A percentile compares a stretch with the other conserved stretches of the same genome.
phyloP scores from a whole-genome alignment of 2,797 vertebrate species.

The Sparidentex hasta region DNA sequence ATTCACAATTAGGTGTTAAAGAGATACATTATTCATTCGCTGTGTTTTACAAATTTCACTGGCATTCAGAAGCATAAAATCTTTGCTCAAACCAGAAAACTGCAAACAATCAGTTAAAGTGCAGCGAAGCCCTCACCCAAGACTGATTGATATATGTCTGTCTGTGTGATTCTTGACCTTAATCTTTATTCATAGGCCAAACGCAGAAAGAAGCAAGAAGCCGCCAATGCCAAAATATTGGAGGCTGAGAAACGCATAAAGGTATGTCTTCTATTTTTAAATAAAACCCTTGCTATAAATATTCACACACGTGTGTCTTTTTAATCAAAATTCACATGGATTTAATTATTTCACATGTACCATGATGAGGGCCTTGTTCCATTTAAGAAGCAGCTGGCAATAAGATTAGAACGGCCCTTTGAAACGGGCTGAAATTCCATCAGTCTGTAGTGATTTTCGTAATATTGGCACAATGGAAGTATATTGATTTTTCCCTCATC shows the following conservation, averaged over 20 bases:
- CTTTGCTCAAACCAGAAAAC: slow-evolving; percentile 76
- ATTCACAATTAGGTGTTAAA: slow-evolving; percentile 90
- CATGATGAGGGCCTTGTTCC: slow-evolving; percentile 18
- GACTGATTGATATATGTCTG: slow-evolving; percentile 71
- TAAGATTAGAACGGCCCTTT: slow-evolving; percentile 52
- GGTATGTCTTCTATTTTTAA: slow-evolving; percentile 87
- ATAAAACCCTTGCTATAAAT: slow-evolving; percentile 6
- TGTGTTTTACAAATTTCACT: slow-evolving; percentile 86
- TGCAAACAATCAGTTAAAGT: slow-evolving; percentile 79
- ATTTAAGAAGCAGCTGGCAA: slow-evolving; percentile 36
- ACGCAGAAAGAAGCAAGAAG: slow-evolving; percentile 99
- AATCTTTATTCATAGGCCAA: slow-evolving; percentile 95
- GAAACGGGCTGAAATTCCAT: slow-evolving; percentile 64
- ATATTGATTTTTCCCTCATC: slow-evolving; percentile 74
- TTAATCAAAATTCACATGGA: slow-evolving; percentile 14
- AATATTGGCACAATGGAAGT: slow-evolving; percentile 68
- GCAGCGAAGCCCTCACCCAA: slow-evolving; percentile 69
- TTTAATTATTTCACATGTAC: slow-evolving; percentile 22
- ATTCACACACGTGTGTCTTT: background rate
- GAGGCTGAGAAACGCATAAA: slow-evolving; percentile 99
- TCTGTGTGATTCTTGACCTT: slow-evolving; percentile 65
- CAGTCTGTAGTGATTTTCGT: slow-evolving; percentile 67
- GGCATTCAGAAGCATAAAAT: slow-evolving; percentile 76
- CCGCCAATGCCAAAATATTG: slow-evolving; percentile 98
- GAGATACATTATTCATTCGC: slow-evolving; percentile 86